Evolutionary conservation across 2,113 vertebrate species (phyloP).

Genomic region (Erinaceus europaeus): DNA sequence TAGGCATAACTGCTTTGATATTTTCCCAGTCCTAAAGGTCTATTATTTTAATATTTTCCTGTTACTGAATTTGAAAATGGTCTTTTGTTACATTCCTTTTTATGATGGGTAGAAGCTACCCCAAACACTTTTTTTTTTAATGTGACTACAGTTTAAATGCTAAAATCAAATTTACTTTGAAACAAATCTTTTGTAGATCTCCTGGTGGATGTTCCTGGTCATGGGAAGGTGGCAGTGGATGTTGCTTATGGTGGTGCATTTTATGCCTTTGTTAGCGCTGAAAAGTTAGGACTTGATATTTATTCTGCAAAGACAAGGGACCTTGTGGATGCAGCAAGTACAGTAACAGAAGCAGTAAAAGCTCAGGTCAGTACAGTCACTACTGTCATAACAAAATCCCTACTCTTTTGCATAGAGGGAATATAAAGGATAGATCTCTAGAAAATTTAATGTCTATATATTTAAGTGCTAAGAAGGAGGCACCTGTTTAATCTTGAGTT

Average conservation of each 20-base stretch:
- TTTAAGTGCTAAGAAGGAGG: background rate
- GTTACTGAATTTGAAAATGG: background rate
- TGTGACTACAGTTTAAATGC: background rate
- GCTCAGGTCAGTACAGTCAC: constrained; percentile 82
- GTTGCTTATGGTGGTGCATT: constrained; percentile 93
- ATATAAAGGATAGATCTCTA: background rate
- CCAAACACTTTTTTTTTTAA: too few species aligned
- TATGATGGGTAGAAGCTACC: background rate
- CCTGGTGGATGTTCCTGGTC: constrained; percentile 82
- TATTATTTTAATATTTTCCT: background rate
- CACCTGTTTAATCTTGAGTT: background rate
- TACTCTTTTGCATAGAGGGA: too few species aligned
- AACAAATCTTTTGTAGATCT: constrained; percentile 83
- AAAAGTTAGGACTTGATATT: constrained; percentile 89
- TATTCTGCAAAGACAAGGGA: constrained; percentile 86
- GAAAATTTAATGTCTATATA: background rate
- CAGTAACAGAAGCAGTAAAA: constrained; percentile 89
- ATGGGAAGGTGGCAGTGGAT: constrained; percentile 87
- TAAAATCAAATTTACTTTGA: constrained; percentile 14
- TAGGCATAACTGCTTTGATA: too few species aligned
- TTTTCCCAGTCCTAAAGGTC: background rate
- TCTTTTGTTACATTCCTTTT: constrained; percentile 1
- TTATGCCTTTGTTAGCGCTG: constrained; percentile 90
- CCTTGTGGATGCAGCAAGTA: constrained; percentile 86
- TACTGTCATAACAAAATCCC: background rate